These are phyloP conservation scores for Samia ricini DNA, from an alignment of 1,140 invertebrate species.

Conservation along the genomic window DNA sequence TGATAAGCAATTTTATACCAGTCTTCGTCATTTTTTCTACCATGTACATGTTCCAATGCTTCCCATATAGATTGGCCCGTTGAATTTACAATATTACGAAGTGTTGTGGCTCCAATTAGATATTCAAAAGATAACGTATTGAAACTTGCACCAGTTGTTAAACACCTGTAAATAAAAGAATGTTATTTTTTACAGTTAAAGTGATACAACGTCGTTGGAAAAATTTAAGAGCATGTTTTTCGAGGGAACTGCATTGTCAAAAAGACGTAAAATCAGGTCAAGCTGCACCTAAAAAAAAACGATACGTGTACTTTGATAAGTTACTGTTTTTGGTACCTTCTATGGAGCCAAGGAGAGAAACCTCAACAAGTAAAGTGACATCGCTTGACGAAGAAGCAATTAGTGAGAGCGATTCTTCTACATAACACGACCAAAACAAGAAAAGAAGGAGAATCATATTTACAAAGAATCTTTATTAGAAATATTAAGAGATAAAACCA, in stretches of 20 bases:
- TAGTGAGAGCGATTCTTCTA: slow-evolving; percentile 16
- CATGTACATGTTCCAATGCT: slow-evolving; percentile 21
- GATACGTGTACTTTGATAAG: slow-evolving; percentile 15
- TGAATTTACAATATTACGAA: slow-evolving; percentile 19
- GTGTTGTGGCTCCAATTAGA: slow-evolving; percentile 22
- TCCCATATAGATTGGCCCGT: slow-evolving; percentile 28
- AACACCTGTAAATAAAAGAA: slow-evolving; percentile 30
- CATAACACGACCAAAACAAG: slow-evolving; percentile 13
- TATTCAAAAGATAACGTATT: slow-evolving; percentile 19
- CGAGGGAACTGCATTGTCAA: slow-evolving; percentile 14
- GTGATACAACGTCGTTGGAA: slow-evolving; percentile 12
- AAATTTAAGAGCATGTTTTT: slow-evolving; percentile 17
- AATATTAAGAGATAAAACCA: slow-evolving; percentile 10
- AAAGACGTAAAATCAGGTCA: slow-evolving; percentile 4
- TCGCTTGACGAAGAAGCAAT: slow-evolving; percentile 7
- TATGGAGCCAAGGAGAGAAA: slow-evolving; percentile 11
- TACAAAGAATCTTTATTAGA: slow-evolving; percentile 9
- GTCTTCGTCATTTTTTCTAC: slow-evolving; percentile 14
- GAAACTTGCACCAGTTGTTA: slow-evolving; percentile 21
- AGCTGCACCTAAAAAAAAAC: slow-evolving; percentile 4
- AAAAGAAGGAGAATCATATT: too few species aligned
- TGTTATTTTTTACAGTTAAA: slow-evolving; percentile 23
- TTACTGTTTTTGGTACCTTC: slow-evolving; percentile 18
- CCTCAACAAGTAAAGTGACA: slow-evolving; percentile 3
- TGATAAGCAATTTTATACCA: slow-evolving; percentile 26